Conservation (phyloP, 1,140 invertebrate genomes). For the Temnothorax nylanderi region DNA sequence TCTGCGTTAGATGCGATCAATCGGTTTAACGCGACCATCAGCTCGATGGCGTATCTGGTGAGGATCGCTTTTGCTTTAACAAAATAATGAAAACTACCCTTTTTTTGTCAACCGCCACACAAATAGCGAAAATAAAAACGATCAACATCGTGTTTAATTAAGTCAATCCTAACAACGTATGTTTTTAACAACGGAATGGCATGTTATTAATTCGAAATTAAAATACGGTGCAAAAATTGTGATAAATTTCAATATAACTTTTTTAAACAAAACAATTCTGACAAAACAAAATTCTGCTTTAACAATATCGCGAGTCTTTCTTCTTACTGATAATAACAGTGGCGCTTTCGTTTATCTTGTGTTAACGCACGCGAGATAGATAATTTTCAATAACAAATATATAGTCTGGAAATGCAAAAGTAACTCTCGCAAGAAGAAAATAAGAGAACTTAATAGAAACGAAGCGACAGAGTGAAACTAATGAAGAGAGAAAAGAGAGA, state of each 20-base stretch:
- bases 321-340: neutral
- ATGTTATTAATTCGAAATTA: neutral
- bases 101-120: neutral
- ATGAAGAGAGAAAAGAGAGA: slow-evolving; percentile 10
- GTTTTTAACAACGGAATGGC: neutral
- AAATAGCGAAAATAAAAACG: neutral
- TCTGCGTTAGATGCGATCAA: slow-evolving; percentile 32
- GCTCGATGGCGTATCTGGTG: slow-evolving; percentile 2
- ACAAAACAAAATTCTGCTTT: neutral
- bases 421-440: slow-evolving; percentile 35
- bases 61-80: neutral
- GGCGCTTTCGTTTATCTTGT: neutral
- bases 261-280: neutral
- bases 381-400: neutral
- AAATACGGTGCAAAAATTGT: neutral
- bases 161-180: neutral
- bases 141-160: neutral
- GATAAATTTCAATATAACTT: neutral
- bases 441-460: neutral
- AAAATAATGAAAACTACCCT: neutral
- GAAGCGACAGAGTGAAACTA: slow-evolving; percentile 4
- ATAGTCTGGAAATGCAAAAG: slow-evolving; percentile 18
- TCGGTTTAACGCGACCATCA: slow-evolving; percentile 23
- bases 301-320: neutral
- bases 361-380: neutral